These are phyloP conservation scores for Erpornis zantholeuca DNA, from an alignment of 2,113 vertebrate species.

Conservation along the genomic window DNA sequence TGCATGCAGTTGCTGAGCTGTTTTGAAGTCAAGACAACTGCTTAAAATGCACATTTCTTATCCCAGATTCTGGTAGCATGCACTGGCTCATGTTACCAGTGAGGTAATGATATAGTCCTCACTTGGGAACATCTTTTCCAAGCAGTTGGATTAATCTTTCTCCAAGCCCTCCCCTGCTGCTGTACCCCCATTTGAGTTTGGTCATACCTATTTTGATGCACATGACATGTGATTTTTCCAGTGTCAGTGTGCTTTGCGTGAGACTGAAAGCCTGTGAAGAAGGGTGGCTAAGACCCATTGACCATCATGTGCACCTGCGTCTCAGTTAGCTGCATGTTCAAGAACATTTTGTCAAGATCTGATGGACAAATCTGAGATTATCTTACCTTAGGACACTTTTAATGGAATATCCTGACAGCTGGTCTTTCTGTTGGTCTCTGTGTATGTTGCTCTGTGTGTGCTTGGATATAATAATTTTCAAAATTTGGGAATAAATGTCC, in stretches of 20 bases:
- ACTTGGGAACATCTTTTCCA: neutral
- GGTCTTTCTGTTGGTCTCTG: neutral
- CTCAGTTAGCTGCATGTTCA: neutral
- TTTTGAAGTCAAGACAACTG: neutral
- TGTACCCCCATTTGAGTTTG: neutral
- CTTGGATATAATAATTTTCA: neutral
- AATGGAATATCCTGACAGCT: neutral
- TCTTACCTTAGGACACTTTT: neutral
- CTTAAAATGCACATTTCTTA: neutral
- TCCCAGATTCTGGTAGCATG: neutral
- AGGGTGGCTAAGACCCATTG: neutral
- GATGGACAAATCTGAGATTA: neutral
- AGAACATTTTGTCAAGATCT: neutral
- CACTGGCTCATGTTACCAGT: neutral
- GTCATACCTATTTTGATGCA: neutral
- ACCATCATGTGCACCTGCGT: neutral
- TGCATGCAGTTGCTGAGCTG: neutral
- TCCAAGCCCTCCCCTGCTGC: neutral
- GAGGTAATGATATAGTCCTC: neutral
- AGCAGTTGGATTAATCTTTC: neutral
- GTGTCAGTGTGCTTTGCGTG: neutral
- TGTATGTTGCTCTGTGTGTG: neutral
- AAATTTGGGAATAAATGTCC: neutral
- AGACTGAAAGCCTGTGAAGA: conserved; percentile 15
- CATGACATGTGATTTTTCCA: neutral